phyloP scores from a whole-genome alignment of 2,113 vertebrate species.

The Mionectes macconnelli region DNA sequence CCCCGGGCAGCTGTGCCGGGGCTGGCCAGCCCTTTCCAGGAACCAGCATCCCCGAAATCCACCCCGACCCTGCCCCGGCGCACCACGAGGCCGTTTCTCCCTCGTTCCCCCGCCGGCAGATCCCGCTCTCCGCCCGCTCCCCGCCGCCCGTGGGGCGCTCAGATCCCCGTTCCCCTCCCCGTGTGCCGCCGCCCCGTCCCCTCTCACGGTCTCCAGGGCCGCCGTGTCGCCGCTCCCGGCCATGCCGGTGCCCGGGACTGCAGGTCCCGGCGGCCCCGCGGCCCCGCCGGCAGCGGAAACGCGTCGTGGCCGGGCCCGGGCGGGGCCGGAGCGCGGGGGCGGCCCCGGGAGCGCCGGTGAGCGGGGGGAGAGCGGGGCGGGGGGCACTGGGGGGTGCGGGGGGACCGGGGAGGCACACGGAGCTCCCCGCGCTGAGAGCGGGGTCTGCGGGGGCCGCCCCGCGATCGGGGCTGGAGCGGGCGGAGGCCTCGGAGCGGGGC shows the following conservation, averaged over 20 bases:
- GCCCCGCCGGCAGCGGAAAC: background rate
- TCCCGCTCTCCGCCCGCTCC: background rate
- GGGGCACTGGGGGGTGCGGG: too few species aligned
- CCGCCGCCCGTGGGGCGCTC: too few species aligned
- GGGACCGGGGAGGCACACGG: too few species aligned
- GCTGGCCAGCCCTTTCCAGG: accelerated
- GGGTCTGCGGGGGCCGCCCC: too few species aligned
- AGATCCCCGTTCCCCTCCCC: background rate
- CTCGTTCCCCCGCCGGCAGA: background rate
- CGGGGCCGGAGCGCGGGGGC: background rate
- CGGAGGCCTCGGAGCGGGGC: too few species aligned
- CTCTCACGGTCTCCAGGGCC: conserved; percentile 76
- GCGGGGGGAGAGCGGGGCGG: too few species aligned
- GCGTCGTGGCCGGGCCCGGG: background rate
- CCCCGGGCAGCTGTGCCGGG: background rate
- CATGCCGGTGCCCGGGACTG: background rate
- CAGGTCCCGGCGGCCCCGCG: background rate
- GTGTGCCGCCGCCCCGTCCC: background rate
- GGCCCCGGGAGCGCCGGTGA: too few species aligned
- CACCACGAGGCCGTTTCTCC: background rate
- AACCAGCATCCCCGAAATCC: accelerated
- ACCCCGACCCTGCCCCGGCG: accelerated
- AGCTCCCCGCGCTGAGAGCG: too few species aligned
- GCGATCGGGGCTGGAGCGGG: too few species aligned
- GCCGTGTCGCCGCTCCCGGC: background rate